Conservation (phyloP, 2,113 vertebrate genomes). For the Psephotus haematonotus region DNA sequence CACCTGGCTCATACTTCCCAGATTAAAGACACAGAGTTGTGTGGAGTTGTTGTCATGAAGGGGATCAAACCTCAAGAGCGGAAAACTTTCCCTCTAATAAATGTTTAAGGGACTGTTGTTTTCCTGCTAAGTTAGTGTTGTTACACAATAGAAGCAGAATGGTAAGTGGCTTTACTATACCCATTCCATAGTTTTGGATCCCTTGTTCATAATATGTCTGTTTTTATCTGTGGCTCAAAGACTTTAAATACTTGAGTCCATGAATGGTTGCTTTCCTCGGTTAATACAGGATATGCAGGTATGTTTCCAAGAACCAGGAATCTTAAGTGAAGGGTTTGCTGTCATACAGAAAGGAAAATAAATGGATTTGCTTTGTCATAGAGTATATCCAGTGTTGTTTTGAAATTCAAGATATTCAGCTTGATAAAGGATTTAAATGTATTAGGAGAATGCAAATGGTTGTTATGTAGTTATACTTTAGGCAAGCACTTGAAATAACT, state of each 20-base stretch:
- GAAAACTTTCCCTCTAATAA: neutral
- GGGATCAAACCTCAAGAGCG: neutral
- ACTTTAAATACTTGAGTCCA: neutral
- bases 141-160: neutral
- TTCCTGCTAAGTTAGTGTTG: neutral
- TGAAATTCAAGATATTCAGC: neutral
- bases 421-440: neutral
- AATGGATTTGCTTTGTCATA: neutral
- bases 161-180: neutral
- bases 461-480: neutral
- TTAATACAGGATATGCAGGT: neutral
- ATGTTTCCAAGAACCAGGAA: neutral
- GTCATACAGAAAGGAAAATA: neutral
- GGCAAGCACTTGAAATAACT: neutral
- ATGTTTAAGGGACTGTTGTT: neutral
- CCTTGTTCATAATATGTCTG: neutral
- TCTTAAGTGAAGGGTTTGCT: neutral
- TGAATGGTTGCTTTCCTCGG: neutral
- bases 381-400: neutral
- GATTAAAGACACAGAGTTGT: neutral
- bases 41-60: neutral
- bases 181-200: neutral
- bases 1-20: neutral
- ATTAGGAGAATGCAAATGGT: neutral
- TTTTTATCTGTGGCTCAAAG: neutral